Conservation (phyloP, 2,113 vertebrate genomes). For the Scomber scombrus region DNA sequence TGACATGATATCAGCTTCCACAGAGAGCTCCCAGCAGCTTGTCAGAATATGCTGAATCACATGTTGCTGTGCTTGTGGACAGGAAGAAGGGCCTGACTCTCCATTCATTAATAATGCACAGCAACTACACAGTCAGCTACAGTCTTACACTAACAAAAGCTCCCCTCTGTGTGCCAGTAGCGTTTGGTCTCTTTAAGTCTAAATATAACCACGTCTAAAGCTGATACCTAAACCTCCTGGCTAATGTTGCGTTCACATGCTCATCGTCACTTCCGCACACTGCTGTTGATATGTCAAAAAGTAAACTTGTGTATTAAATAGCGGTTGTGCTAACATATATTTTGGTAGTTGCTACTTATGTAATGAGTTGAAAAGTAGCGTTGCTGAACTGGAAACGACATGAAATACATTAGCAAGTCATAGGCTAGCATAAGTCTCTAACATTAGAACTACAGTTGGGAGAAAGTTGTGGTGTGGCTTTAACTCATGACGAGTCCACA, state of each 20-base stretch:
- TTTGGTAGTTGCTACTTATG: neutral
- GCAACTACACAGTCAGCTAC: neutral
- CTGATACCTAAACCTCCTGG: conserved; percentile 64
- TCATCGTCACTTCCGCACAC: neutral
- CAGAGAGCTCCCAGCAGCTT: neutral
- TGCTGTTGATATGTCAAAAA: fast-evolving
- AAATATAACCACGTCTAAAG: conserved; percentile 80
- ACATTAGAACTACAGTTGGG: neutral
- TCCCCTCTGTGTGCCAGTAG: conserved; percentile 7
- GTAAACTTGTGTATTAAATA: too few relatives aligned
- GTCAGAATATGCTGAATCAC: conserved; percentile 31
- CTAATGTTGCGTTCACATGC: conserved; percentile 58
- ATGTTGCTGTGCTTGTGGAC: neutral
- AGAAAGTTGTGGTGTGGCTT: neutral
- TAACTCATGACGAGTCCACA: neutral
- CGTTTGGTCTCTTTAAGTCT: conserved; percentile 80
- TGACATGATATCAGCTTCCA: neutral
- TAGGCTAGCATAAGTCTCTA: neutral
- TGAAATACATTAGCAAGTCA: neutral
- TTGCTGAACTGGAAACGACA: neutral
- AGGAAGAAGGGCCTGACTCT: neutral
- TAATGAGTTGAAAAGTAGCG: neutral
- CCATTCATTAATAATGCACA: neutral
- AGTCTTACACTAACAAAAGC: too few relatives aligned
- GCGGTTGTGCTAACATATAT: too few relatives aligned